These are phyloP conservation scores for Apis dorsata DNA, from an alignment of 1,140 invertebrate genomes.

Conservation along the genomic window DNA sequence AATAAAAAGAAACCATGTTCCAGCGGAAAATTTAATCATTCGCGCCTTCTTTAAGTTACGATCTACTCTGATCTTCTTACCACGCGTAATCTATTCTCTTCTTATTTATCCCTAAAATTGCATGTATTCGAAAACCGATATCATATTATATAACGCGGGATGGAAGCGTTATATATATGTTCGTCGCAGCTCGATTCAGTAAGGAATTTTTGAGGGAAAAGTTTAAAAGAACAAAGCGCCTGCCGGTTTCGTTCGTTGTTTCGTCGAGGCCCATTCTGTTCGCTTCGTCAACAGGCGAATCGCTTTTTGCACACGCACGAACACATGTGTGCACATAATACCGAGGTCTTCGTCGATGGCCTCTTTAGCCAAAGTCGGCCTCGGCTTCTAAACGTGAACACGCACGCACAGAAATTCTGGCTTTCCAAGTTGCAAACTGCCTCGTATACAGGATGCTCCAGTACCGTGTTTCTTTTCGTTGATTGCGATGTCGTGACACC, in stretches of 20 bases:
- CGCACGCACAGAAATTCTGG: constrained; percentile 49
- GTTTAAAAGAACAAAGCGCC: constrained; percentile 8
- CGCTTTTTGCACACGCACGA: constrained; percentile 32
- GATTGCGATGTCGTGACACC: neutral
- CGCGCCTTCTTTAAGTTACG: too few relatives aligned
- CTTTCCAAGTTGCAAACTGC: neutral
- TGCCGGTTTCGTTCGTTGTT: constrained; percentile 8
- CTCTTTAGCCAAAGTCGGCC: constrained; percentile 50
- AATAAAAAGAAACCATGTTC: neutral
- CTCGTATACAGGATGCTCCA: neutral
- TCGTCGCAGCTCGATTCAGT: neutral
- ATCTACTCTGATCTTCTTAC: too few relatives aligned
- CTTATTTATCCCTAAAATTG: too few relatives aligned
- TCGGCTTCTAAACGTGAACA: constrained; percentile 43
- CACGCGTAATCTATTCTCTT: too few relatives aligned
- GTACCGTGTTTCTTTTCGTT: neutral
- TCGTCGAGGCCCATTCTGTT: neutral
- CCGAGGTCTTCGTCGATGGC: constrained; percentile 44
- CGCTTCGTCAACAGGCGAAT: constrained; percentile 41
- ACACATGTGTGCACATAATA: constrained; percentile 27
- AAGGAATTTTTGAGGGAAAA: constrained; percentile 24
- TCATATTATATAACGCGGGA: too few relatives aligned
- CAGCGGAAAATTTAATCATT: neutral
- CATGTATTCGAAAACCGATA: too few relatives aligned
- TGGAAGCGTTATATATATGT: too few relatives aligned